Evolutionary conservation across 2,797 vertebrate genomes (phyloP), one percentile per base, ranked within the genome.

Genomic region (Gymnothorax reevesii): DNA sequence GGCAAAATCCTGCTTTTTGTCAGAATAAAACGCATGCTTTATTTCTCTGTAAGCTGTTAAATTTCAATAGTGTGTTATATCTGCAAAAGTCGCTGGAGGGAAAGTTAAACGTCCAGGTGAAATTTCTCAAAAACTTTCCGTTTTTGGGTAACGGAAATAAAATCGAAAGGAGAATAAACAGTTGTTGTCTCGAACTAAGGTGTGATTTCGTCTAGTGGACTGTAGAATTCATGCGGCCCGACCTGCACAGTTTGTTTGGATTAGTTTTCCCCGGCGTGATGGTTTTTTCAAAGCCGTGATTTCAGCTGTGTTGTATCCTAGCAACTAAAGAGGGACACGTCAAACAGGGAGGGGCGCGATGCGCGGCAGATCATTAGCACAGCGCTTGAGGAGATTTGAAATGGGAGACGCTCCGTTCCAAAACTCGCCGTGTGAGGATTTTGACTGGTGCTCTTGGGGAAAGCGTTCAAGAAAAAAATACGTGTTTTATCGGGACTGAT

Each of bases 241-340:
- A 25, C 62, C 49, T 55, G 79, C 62, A 49, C 75, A 59, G 12
- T n/a, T 59, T 52, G 75, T 86, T 86, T 86, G 57, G 85, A 64
- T 82, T 86, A 64, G 73, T 86, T 86, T 55, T 66, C 85, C 60
- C 85, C 54, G 52, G 85, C 60, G 57, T 25, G 75, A 42, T 66
- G 85, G 57, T 62, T n/a, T 82, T 86, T 60, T 86, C 75, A 82
- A 82, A 82, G 55, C 57, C 42, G 7, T 77, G 85, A 42, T 85
- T 80, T 85, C 73, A 79, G 42, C 84, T 85, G 84, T 66, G 84
- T 77, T 85, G 85, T 86, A 86, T 86, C 85, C 64, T 62, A 25
- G 85, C 85, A 86, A 86, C 85, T 86, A 52, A 86, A 77, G 62
- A 66, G 73, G 85, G 85, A 86, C 33, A 85, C 12, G 82, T 42